Base-by-base conservation (phyloP, 1,140 invertebrate genomes). In the Zaprionus nigranus region DNA sequence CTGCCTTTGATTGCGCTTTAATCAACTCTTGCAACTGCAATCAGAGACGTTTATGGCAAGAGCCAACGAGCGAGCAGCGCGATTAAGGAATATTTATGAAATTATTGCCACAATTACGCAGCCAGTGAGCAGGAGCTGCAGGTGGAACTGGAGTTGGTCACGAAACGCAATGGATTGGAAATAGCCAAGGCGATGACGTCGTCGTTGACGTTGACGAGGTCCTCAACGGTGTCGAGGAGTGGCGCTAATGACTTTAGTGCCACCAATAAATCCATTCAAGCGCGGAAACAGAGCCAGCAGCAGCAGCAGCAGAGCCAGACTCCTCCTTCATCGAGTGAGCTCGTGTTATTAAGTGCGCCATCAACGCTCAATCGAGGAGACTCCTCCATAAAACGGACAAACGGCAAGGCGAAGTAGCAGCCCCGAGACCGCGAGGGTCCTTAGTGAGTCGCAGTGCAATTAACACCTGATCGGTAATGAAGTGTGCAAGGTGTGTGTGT, bases 231-330 rank as follows among this genome's bases (percentile, higher is more conserved):
- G 73, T 64, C 81, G 66, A 68, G 75, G 78, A 72, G 67, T 87
- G 84, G 78, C 82, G 86, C 85, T 88, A 88, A 88, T 88, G 85
- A 90, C 69, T 88, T 88, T 88, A 88, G 85, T 85, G 77, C 75
- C 69, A 78, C 82, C 66, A 87, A 88, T 88, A 88, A 88, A 88
- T 88, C 79, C 85, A 83, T 81, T 83, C 67, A 79, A 81, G 78
- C 70, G 76, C 78, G 72, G 70, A 81, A 87, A 75, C 78, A 59
- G 74, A 79, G 68, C 79, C 38, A 54, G 56, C 40, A 56, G 78
- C 38, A 54, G 56, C 40, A 56, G 78, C 81, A 60, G 81, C 70
- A 22, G n/a, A 3, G n/a, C 40, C 79, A 51, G 46, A 40, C 57
- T 60, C 53, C 60, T 60, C 70, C 80, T 75, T 74, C 82, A 85